phyloP scores from a whole-genome alignment of 1,140 invertebrate genomes.

The Achroia grisella region DNA sequence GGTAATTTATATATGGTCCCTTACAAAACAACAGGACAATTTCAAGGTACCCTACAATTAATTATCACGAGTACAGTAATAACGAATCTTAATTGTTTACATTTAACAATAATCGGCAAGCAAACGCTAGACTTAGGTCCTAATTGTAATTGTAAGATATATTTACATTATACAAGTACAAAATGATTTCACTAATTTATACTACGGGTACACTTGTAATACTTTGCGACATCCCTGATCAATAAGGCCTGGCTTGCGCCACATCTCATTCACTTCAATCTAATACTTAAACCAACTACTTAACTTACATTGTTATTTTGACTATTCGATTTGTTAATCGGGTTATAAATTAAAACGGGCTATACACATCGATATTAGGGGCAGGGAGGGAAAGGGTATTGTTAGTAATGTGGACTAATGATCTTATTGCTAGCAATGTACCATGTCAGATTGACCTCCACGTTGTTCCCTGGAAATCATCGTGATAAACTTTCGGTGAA shows the following conservation, averaged over 20 bases:
- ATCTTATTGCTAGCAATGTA: too few relatives aligned
- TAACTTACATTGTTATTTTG: not conserved
- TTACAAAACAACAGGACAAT: slow-evolving; percentile 31
- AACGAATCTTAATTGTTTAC: slow-evolving; percentile 11
- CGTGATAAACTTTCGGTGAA: too few relatives aligned
- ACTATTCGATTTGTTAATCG: too few relatives aligned
- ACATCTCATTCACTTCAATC: slow-evolving; percentile 16
- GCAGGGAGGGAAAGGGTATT: too few relatives aligned
- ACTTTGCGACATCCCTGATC: slow-evolving; percentile 18
- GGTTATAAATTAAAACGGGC: too few relatives aligned
- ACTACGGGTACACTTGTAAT: not conserved
- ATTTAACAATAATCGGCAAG: not conserved
- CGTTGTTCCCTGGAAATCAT: too few relatives aligned
- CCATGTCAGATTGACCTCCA: too few relatives aligned
- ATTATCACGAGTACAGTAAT: slow-evolving; percentile 27
- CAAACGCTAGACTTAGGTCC: not conserved
- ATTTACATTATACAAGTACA: slow-evolving; percentile 26
- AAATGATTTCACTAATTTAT: slow-evolving; percentile 17
- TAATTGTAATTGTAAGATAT: slow-evolving; percentile 10
- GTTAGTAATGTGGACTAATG: too few relatives aligned
- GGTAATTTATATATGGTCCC: too few relatives aligned
- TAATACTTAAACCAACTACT: too few relatives aligned
- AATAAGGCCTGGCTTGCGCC: slow-evolving; percentile 36
- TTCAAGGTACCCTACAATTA: slow-evolving; percentile 13
- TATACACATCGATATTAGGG: too few relatives aligned